Base-by-base conservation (phyloP, 2,888 invertebrate species). In the Thalpophila matura region DNA sequence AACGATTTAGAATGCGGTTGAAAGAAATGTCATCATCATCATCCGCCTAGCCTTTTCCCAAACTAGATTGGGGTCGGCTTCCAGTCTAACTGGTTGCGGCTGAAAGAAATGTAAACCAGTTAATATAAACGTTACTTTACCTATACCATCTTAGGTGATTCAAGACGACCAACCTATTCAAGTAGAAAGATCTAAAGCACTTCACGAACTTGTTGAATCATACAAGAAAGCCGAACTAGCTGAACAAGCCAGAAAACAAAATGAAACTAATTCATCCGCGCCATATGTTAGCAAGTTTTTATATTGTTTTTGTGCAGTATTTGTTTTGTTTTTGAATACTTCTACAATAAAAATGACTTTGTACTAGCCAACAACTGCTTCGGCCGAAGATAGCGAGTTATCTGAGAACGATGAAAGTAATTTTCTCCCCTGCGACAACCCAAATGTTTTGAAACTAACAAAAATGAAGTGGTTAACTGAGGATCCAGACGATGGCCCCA, bases 401-500 rank as follows among this genome's bases (percentile, higher is more conserved):
- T 77, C 82, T 12, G 85, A 87, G 20, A 74, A 59, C 26, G 79
- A 84, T 43, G 78, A 72, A 31, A 61, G 35, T 16, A 61, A 66
- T 45, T 66, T 73, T 10, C 47, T 72, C 42, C 50, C 70, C 18
- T 74, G 71, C 6, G 80, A 77, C 14, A 90, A 89, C 46, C 88
- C 90, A 9, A 92, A 90, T 58, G 77, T 91, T 47, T 74, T 94
- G 3, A 90, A 90, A 74, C 71, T 93, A 35, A 94, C 93, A 1
- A 91, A 91, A 85, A 93, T 92, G 91, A 93, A 91, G 69, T 94
- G 94, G 94, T 87, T 94, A 1, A 88, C 89, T 12, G 92, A 93
- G 77, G 85, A 84, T 12, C 84, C 83, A 18, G 84, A 86, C 0
- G 89, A 80, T 18, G 84, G 84, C 9, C 79, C 83, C 1, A 88